Base-by-base conservation (phyloP, 1,140 invertebrate species). In the Wiebesia pumilae region DNA sequence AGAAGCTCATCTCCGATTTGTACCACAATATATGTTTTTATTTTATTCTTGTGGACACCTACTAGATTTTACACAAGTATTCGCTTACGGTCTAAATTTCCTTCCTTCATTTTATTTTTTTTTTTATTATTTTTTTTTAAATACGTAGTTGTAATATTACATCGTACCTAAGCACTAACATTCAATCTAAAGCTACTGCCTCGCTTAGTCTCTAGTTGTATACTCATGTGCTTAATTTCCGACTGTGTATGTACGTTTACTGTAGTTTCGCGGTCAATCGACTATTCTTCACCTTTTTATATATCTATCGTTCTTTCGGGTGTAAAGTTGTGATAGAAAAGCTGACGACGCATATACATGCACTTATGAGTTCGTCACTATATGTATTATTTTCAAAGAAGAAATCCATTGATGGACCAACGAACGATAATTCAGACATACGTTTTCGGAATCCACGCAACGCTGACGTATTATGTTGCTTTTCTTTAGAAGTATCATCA, bases 1-100 rank as follows among this genome's bases (percentile, higher is more conserved):
- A 87, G 38, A 73, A 81, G 75, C 88, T 85, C 84, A 88, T 91
- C 58, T 91, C 89, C 92, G 90, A 92, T 93, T 93, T 92, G 92
- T 93, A 93, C 93, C 93, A 93, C 92, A 93, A 93, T 93, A 93
- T 93, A 93, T 93, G 92, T 92, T 93, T 93, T 93, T 93, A 93
- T 93, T 93, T 93, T 92, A 92, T 92, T 93, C 91, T 93, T 93
- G 93, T 93, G 92, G 93, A 93, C 93, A 93, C 91, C 93, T 93
- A 93, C 92, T 93, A 93, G 92, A 92, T 93, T 93, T 93, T 93
- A 93, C 93, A 93, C 92, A 93, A 92, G 92, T 93, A 93, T 93
- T 93, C 92, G 90, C 93, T 93, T 93, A 93, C 89, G 88, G 89
- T 89, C 92, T 93, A 93, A 91, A 90, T 90, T 91, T 89, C 81